phyloP scores from a whole-genome alignment of 2,888 invertebrate genomes.

The Stegana nigrithorax region DNA sequence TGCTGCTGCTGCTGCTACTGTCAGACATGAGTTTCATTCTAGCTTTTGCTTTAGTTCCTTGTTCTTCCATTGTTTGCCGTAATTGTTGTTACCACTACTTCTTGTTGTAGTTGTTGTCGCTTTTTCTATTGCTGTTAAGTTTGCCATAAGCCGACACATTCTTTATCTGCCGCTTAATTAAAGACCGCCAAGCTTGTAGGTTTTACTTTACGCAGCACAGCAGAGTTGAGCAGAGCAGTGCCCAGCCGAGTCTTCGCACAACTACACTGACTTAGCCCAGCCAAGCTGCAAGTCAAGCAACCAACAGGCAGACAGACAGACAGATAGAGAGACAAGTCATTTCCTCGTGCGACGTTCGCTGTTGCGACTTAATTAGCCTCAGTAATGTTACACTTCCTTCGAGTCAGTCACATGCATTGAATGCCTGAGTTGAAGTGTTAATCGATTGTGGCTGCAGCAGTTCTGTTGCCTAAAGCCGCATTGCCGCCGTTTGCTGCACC shows the following conservation, averaged over 20 bases:
- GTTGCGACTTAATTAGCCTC: not conserved
- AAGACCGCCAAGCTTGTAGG: conserved; percentile 34
- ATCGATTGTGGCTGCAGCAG: no score
- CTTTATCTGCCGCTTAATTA: conserved; percentile 55
- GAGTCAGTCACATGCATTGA: not conserved
- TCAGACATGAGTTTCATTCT: not conserved
- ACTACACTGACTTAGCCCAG: conserved; percentile 24
- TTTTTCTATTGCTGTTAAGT: conserved; percentile 18
- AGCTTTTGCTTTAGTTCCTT: not conserved
- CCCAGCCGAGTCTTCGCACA: not conserved
- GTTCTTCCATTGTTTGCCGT: not conserved
- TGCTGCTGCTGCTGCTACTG: not conserved
- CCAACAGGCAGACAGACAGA: no score
- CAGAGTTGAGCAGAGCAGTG: no score
- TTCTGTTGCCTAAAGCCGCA: no score
- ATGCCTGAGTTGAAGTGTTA: not conserved
- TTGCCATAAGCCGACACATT: conserved; percentile 57
- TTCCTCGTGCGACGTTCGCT: conserved; percentile 3
- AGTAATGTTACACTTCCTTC: conserved; percentile 9
- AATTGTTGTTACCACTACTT: not conserved
- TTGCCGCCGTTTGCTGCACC: no score
- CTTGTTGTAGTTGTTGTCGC: not conserved
- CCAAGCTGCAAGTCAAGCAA: not conserved
- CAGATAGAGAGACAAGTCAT: conserved; percentile 7
- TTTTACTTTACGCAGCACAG: no score